Conservation (phyloP, 2,888 invertebrate species). For the Anarsia innoxiella region DNA sequence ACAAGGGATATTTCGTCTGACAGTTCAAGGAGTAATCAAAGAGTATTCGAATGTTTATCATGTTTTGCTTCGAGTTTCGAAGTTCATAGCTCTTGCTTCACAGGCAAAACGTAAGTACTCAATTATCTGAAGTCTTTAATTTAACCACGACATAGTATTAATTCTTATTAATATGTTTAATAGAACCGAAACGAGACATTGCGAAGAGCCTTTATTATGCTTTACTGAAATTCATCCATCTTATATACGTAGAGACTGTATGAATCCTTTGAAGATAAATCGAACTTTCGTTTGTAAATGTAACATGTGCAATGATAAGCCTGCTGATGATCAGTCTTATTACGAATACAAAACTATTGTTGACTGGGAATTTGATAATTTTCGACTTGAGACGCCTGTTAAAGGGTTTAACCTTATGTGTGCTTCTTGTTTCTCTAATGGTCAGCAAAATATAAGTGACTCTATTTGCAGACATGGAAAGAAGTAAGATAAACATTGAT, state of each 20-base stretch:
- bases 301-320: conserved; percentile 54
- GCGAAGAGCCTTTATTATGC: no score
- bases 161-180: no score
- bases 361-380: conserved; percentile 54
- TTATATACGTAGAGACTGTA: conserved; percentile 51
- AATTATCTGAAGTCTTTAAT: no score
- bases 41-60: no score
- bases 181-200: no score
- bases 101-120: no score
- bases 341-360: conserved; percentile 38
- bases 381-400: conserved; percentile 31
- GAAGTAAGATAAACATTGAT: conserved; percentile 28
- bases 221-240: conserved; percentile 43
- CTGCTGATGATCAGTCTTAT: conserved; percentile 32
- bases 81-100: conserved; percentile 27
- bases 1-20: no score
- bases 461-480: conserved; percentile 37
- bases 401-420: conserved; percentile 37
- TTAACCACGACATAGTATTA: no score
- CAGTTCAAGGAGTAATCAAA: no score
- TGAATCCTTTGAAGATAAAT: conserved; percentile 34
- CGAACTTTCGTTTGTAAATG: conserved; percentile 56
- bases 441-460: conserved; percentile 30
- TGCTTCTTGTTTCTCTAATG: conserved; percentile 45
- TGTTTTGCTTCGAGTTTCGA: no score